Evolutionary conservation across 2,888 invertebrate species (phyloP).

Genomic region (Pseudococcus longispinus): DNA sequence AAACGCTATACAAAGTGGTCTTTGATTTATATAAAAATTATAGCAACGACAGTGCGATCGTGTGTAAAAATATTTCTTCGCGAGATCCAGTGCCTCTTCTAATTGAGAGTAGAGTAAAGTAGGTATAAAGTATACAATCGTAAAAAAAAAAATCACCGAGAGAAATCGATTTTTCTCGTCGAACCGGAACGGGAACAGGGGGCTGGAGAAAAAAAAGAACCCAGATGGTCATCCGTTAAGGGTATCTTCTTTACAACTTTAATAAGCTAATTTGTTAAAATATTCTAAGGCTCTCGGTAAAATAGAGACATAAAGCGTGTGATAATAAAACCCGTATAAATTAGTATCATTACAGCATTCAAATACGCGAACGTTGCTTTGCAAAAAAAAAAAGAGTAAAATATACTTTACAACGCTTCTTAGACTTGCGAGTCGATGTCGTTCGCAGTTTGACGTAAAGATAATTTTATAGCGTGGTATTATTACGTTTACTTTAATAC

Average conservation of each 20-base stretch:
- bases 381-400: constrained; percentile 19
- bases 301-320: constrained; percentile 42
- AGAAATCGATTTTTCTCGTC: constrained; percentile 4
- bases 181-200: not conserved
- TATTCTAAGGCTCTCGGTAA: constrained; percentile 34
- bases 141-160: not conserved
- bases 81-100: not conserved
- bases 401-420: constrained; percentile 21
- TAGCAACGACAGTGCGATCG: constrained; percentile 7
- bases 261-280: constrained; percentile 49
- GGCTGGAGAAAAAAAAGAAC: not conserved
- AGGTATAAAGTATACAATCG: not conserved
- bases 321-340: constrained; percentile 48
- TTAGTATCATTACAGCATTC: constrained; percentile 35
- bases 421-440: not conserved
- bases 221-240: not conserved
- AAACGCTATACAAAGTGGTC: constrained; percentile 24
- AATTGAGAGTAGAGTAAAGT: not conserved
- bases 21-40: constrained; percentile 40
- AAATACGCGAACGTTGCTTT: constrained; percentile 6
- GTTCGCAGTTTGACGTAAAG: constrained; percentile 41
- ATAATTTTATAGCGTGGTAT: constrained; percentile 48
- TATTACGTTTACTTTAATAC: constrained; percentile 54
- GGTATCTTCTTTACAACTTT: constrained; percentile 17
- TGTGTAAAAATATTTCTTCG: constrained; percentile 9